phyloP scores from a whole-genome alignment of 2,113 vertebrate species.

The Trichomycterus rosablanca region DNA sequence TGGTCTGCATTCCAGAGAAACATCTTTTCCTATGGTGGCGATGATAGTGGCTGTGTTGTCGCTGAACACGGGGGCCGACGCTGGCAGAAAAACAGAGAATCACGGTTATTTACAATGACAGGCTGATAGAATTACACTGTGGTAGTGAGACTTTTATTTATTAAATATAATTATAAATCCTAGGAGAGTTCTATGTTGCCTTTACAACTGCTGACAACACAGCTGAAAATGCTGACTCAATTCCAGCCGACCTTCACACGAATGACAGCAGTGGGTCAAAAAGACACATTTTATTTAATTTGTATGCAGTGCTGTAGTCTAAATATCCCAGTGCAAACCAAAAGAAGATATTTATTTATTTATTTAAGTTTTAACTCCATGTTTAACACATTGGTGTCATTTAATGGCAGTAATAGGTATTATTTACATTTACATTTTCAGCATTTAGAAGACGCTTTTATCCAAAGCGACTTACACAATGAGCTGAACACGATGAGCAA shows the following conservation, averaged over 20 bases:
- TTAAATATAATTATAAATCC: background rate
- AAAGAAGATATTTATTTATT: too few species aligned
- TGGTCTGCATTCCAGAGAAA: constrained; percentile 83
- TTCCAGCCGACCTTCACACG: constrained; percentile 6
- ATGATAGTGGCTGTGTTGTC: constrained; percentile 76
- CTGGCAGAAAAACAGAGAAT: constrained; percentile 58
- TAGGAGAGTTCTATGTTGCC: background rate
- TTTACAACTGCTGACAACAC: background rate
- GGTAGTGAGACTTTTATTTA: background rate
- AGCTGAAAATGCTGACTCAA: background rate
- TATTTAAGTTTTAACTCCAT: too few species aligned
- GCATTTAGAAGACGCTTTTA: too few species aligned
- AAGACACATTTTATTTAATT: background rate
- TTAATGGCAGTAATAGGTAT: too few species aligned
- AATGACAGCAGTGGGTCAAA: background rate
- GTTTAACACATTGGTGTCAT: too few species aligned
- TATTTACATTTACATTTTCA: too few species aligned
- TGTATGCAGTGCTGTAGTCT: too few species aligned
- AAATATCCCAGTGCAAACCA: too few species aligned
- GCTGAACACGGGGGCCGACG: constrained; percentile 82
- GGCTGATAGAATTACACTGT: constrained; percentile 1
- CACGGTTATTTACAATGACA: background rate
- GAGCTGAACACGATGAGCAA: too few species aligned
- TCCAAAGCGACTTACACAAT: too few species aligned
- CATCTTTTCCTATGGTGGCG: constrained; percentile 81